Conservation (phyloP, 2,888 invertebrate species). For the Andrena hattorfiana region DNA sequence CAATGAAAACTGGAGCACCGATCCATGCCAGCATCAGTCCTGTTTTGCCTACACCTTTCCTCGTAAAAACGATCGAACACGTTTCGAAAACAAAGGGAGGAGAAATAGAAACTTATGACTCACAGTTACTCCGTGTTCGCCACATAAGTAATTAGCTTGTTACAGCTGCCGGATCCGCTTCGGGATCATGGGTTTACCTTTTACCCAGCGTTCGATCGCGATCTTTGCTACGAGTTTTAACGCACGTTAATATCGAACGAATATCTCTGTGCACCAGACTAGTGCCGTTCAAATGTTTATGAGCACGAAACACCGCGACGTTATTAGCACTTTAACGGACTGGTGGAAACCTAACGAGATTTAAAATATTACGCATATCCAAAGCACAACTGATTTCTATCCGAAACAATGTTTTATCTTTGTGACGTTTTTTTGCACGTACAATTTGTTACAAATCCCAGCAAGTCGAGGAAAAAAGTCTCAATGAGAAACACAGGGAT, state of each 20-base stretch:
- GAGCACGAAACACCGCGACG: not conserved
- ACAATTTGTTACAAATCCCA: not conserved
- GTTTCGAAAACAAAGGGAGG: not conserved
- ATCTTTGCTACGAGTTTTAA: not conserved
- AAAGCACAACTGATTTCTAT: not conserved
- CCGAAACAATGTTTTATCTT: not conserved
- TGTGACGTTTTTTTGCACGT: not conserved
- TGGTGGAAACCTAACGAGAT: not conserved
- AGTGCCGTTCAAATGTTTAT: not conserved
- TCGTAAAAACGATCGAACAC: not conserved
- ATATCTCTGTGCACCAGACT: not conserved
- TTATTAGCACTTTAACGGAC: not conserved
- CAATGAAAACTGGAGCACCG: slow-evolving; percentile 13
- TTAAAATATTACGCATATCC: not conserved
- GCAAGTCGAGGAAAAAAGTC: not conserved
- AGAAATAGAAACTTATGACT: not conserved
- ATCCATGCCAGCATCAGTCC: not conserved
- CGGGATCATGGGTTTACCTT: not conserved
- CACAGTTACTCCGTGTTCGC: not conserved
- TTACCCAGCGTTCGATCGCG: not conserved
- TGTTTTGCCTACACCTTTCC: not conserved
- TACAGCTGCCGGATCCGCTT: not conserved
- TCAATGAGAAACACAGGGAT: not conserved
- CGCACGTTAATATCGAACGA: not conserved
- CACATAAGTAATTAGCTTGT: not conserved